phyloP scores from a whole-genome alignment of 2,888 invertebrate species.

The Dilophus febrilis region DNA sequence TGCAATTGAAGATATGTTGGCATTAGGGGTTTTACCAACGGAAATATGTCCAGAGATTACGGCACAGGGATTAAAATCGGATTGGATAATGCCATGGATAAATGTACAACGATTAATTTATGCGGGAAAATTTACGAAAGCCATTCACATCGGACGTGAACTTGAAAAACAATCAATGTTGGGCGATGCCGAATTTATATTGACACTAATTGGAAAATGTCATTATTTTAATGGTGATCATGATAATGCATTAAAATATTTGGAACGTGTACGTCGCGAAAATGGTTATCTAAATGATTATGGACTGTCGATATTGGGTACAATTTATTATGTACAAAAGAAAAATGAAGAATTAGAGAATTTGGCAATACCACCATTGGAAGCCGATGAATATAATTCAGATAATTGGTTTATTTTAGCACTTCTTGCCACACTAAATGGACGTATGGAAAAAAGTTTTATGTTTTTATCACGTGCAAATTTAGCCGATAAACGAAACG shows the following conservation, averaged over 20 bases:
- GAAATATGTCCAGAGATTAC: too few species aligned
- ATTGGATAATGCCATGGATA: constrained; percentile 44
- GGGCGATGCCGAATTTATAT: constrained; percentile 46
- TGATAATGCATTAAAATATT: constrained; percentile 37
- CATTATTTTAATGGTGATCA: constrained; percentile 56
- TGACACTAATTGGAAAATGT: constrained; percentile 53
- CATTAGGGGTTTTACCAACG: constrained; percentile 39
- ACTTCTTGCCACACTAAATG: constrained; percentile 42
- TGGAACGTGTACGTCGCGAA: constrained; percentile 32
- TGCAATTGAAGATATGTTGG: constrained; percentile 53
- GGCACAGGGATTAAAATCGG: too few species aligned
- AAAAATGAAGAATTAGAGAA: constrained; percentile 43
- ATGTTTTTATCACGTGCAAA: constrained; percentile 60
- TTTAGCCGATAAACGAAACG: constrained; percentile 41
- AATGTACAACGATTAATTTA: constrained; percentile 46
- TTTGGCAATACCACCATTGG: constrained; percentile 30
- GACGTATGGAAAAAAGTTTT: constrained; percentile 46
- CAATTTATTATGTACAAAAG: constrained; percentile 40
- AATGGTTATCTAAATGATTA: constrained; percentile 39
- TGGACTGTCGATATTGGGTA: constrained; percentile 49
- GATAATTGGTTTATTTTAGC: constrained; percentile 65
- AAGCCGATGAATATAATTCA: constrained; percentile 33
- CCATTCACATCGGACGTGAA: constrained; percentile 45
- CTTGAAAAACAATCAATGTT: constrained; percentile 47
- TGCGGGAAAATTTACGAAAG: constrained; percentile 47